Evolutionary conservation across 2,797 vertebrate species (phyloP).

Genomic region (Tapera naevia): DNA sequence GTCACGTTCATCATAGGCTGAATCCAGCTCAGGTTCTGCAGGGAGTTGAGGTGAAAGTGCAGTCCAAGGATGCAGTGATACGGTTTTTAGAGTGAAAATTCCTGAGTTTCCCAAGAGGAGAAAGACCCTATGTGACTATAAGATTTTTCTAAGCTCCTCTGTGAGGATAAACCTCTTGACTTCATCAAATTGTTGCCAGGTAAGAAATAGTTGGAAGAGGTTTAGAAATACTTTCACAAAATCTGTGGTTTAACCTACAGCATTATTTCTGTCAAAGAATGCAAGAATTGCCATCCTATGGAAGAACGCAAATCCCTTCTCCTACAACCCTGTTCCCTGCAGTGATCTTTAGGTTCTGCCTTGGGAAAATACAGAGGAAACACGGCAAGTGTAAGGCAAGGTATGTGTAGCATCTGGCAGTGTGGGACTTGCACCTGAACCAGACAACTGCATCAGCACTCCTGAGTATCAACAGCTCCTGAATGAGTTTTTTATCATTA

Average conservation of each 20-base stretch:
- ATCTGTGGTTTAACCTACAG: not conserved
- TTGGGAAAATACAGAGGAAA: not conserved
- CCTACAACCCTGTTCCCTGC: not conserved
- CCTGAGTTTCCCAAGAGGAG: not conserved
- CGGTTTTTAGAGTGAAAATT: not conserved
- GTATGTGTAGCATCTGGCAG: not conserved
- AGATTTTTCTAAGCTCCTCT: slow-evolving; percentile 1
- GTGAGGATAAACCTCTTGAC: not conserved
- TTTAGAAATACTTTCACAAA: slow-evolving; percentile 21
- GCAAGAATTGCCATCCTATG: not conserved
- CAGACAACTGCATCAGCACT: not conserved
- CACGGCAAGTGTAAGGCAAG: not conserved
- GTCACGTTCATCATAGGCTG: not conserved
- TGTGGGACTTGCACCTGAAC: not conserved
- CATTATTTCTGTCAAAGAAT: not conserved
- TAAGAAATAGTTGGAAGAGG: not conserved
- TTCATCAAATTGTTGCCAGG: not conserved
- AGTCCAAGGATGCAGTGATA: not conserved
- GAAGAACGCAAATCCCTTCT: not conserved
- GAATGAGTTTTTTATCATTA: fast-evolving
- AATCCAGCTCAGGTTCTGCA: not conserved
- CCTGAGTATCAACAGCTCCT: not conserved
- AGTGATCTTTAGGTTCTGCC: not conserved
- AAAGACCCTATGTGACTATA: not conserved
- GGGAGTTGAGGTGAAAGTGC: not conserved